Percentiles rank a stretch among this genome's conserved stretches.
Evolutionary conservation across 2,113 vertebrate species (phyloP).

Genomic region (Aptenodytes patagonicus): DNA sequence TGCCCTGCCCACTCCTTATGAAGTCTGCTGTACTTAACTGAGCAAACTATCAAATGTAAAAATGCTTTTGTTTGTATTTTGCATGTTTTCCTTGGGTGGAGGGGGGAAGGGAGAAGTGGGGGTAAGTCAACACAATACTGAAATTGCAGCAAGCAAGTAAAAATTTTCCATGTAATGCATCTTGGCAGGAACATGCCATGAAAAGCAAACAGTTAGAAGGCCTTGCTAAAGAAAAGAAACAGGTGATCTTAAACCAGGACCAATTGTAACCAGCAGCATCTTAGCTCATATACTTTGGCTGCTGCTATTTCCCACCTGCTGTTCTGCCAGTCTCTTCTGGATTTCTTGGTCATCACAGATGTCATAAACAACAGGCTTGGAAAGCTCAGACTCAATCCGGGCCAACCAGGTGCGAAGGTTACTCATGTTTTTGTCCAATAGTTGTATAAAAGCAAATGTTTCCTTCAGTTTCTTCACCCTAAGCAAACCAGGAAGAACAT

Average conservation of each 20-base stretch:
- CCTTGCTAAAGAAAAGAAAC: background rate
- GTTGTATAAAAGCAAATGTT: conserved; percentile 90
- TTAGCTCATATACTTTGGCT: background rate
- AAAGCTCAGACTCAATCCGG: conserved; percentile 89
- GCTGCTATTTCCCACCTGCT: conserved; percentile 80
- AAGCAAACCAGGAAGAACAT: conserved; percentile 35
- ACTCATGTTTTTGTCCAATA: conserved; percentile 94
- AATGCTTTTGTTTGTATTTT: background rate
- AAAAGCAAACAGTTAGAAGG: background rate
- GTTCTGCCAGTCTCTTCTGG: conserved; percentile 90
- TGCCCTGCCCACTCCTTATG: background rate
- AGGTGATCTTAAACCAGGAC: background rate
- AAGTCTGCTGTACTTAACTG: background rate
- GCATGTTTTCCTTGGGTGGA: background rate
- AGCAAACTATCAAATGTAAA: background rate
- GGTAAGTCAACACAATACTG: background rate
- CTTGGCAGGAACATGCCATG: background rate
- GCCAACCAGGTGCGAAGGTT: conserved; percentile 92
- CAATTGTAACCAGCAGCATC: background rate
- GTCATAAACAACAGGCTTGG: conserved; percentile 88
- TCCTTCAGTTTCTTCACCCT: conserved; percentile 97
- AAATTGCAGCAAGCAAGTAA: background rate
- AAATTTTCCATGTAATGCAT: background rate
- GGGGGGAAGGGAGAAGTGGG: background rate
- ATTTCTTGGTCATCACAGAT: conserved; percentile 92